A percentile compares a stretch with the other conserved stretches of the same genome.
Conservation (phyloP, 2,797 vertebrate species). For the Pagetopsis macropterus region DNA sequence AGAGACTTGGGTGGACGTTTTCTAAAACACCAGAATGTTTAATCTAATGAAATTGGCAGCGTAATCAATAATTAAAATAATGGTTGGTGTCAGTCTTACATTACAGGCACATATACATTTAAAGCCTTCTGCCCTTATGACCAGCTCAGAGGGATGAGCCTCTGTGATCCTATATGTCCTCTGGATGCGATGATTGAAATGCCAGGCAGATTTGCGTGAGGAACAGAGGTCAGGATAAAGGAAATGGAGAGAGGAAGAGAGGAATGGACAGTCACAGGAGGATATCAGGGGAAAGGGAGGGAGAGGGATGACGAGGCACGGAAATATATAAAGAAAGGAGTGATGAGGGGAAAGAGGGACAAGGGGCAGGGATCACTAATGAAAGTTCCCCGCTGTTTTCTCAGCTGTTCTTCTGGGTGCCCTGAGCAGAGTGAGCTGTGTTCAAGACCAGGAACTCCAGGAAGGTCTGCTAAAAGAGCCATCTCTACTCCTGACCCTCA, state of each 20-base stretch:
- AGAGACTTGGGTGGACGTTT: too few relatives aligned
- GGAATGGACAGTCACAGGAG: conserved; percentile 32
- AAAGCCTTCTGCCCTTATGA: conserved; percentile 10
- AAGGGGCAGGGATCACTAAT: conserved; percentile 50
- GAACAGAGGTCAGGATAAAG: conserved; percentile 56
- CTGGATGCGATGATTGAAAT: conserved; percentile 68
- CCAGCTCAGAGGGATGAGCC: conserved; percentile 45
- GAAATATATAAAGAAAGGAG: conserved; percentile 51
- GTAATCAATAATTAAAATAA: too few relatives aligned
- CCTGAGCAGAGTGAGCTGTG: conserved; percentile 24
- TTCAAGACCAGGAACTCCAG: conserved; percentile 37
- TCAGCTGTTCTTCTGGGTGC: conserved; percentile 62
- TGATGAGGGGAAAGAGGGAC: conserved; percentile 33
- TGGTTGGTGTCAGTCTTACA: background rate
- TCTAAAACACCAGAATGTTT: too few relatives aligned
- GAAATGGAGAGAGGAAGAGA: conserved; percentile 51
- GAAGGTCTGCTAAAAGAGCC: conserved; percentile 31
- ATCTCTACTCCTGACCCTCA: conserved; percentile 16
- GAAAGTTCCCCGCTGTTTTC: conserved; percentile 69
- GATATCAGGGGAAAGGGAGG: conserved; percentile 9
- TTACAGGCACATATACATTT: background rate
- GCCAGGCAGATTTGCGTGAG: conserved; percentile 61
- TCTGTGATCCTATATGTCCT: conserved; percentile 42
- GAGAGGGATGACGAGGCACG: background rate
- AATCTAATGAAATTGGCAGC: too few relatives aligned